Evolutionary conservation across 2,888 invertebrate genomes (phyloP).

Genomic region (Plusia festucae): DNA sequence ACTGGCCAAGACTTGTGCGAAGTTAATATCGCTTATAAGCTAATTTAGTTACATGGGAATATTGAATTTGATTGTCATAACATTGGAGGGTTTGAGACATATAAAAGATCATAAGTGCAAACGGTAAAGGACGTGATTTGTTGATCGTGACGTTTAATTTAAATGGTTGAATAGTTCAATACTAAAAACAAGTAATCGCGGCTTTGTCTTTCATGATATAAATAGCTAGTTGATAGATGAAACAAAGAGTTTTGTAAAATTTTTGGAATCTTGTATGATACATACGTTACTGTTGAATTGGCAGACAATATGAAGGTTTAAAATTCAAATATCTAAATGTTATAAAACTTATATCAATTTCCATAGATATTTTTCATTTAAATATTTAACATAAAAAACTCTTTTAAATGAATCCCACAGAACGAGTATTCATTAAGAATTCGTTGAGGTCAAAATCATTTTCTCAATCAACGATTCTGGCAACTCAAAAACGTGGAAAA

Average conservation of each 20-base stretch:
- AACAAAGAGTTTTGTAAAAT: too few species aligned
- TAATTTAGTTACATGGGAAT: slow-evolving; percentile 49
- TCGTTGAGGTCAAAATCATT: neutral
- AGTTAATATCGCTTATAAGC: slow-evolving; percentile 22
- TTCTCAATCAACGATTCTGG: slow-evolving; percentile 25
- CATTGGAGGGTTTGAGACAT: slow-evolving; percentile 11
- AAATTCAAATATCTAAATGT: too few species aligned
- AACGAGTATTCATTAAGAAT: neutral
- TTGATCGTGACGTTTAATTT: neutral
- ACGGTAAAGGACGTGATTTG: neutral
- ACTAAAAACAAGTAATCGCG: too few species aligned
- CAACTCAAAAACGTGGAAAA: slow-evolving; percentile 31
- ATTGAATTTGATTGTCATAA: slow-evolving; percentile 38
- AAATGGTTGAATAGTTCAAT: neutral
- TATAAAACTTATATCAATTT: too few species aligned
- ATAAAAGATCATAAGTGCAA: neutral
- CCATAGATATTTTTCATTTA: too few species aligned
- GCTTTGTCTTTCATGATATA: too few species aligned
- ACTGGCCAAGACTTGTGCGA: slow-evolving; percentile 23
- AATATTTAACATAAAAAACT: neutral
- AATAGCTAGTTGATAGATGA: too few species aligned
- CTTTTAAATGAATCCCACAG: neutral
- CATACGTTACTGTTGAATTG: too few species aligned
- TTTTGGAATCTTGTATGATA: too few species aligned
- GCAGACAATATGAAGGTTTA: too few species aligned